Evolutionary conservation across 2,113 vertebrate genomes (phyloP), one percentile per base, ranked within the genome.

Genomic region (Xenopus borealis): DNA sequence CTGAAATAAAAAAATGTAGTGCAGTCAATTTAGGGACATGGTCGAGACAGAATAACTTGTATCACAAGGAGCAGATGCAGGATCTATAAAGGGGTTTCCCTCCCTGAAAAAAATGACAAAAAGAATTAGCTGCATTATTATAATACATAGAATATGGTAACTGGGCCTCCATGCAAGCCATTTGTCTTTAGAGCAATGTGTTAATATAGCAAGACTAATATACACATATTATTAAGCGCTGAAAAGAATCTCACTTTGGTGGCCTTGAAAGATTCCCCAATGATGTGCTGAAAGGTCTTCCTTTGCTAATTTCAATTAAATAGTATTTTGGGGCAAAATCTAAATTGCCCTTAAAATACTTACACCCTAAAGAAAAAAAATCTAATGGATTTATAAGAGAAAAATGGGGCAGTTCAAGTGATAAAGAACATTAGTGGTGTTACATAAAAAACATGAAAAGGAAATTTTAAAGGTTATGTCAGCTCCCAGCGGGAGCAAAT

Each of bases 401-500:
- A 40, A 70, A 62, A 70, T 62, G 53, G 64, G 73, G 16, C 58
- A 47, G 59, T 52, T 33, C 17, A 69, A 70, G 57, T 70, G 66
- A 67, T 69, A 55, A 69, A 58, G 13, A 62, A 68, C 18, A 63
- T 68, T 59, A 62, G 8, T 62, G 30, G 58, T 62, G 66, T 70
- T 55, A 64, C 66, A 70, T 66, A 66, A 77, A 40, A 69, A 20
- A 50, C 19, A 12, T 63, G 46, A 47, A 69, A 75, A 66, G 59
- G 59, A 57, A 65, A 77, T 82, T 84, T 88, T 90, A 12, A 89
- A 92, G 89, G 91, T 92, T 89, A 91, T 88, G 90, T 91, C 84
- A 81, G 52, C 80, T 91, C 91, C 88, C 91, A 72, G 79, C 88
- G 89, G 91, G 90, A 87, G 81, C 85, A 84, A 89, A 92, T 91